Percentiles rank a stretch among this genome's conserved stretches.
Evolutionary conservation across 2,888 invertebrate genomes (phyloP).

Genomic region (Drosophila kanekoi): DNA sequence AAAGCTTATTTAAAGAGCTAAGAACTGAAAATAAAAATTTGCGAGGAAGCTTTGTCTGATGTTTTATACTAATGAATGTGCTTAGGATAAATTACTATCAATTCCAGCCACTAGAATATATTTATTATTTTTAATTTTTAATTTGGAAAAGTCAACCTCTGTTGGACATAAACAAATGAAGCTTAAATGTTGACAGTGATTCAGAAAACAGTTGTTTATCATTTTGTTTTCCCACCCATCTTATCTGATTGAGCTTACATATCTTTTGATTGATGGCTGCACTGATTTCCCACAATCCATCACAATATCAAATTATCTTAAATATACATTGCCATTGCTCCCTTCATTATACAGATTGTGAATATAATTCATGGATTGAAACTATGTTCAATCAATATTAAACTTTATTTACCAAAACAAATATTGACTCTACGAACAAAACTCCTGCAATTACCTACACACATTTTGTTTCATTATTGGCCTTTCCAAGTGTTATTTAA

Average conservation of each 20-base stretch:
- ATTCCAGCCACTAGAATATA: too few species aligned
- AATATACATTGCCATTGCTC: not conserved
- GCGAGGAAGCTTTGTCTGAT: too few species aligned
- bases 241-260: not conserved
- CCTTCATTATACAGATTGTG: constrained; percentile 20
- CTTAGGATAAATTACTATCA: too few species aligned
- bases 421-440: not conserved
- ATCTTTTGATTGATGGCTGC: constrained; percentile 25
- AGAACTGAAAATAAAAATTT: too few species aligned
- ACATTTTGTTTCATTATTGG: not conserved
- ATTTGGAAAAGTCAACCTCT: too few species aligned
- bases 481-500: not conserved
- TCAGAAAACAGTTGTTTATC: not conserved
- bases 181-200: too few species aligned
- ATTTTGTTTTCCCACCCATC: not conserved
- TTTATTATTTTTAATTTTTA: too few species aligned
- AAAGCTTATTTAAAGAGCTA: too few species aligned
- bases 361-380: not conserved
- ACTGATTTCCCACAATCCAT: constrained; percentile 29
- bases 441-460: constrained; percentile 6
- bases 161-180: too few species aligned
- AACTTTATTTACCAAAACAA: not conserved
- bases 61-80: too few species aligned
- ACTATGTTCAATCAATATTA: not conserved
- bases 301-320: constrained; percentile 1